Conservation (phyloP, 2,113 vertebrate genomes). For the Zosterops japonicus region DNA sequence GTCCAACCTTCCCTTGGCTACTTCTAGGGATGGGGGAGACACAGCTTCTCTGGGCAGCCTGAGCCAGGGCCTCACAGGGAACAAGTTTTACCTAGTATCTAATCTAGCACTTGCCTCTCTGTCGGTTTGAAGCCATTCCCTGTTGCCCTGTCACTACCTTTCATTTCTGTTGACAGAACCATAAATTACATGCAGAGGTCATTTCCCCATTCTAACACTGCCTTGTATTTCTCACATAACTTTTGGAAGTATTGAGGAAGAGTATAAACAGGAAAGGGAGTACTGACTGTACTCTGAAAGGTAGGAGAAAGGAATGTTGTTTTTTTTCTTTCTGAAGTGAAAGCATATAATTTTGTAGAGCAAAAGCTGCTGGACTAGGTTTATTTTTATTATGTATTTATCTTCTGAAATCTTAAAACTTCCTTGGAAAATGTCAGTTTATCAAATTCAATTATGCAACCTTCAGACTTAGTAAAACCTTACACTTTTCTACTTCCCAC, state of each 20-base stretch:
- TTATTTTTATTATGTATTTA: conserved; percentile 29
- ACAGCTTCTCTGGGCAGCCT: neutral
- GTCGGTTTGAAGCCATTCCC: neutral
- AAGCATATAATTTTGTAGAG: neutral
- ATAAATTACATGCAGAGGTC: neutral
- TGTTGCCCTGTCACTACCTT: neutral
- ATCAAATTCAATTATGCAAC: conserved; percentile 52
- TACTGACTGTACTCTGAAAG: neutral
- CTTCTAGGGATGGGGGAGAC: neutral
- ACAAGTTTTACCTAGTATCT: too few relatives aligned
- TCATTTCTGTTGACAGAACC: neutral
- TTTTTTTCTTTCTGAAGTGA: neutral
- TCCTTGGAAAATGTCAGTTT: conserved; percentile 50
- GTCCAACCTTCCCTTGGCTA: too few relatives aligned
- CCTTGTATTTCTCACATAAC: neutral
- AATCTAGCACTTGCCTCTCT: neutral
- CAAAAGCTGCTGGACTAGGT: neutral
- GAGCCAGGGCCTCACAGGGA: neutral
- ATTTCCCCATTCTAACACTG: neutral
- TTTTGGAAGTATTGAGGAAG: neutral
- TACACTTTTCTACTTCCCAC: conserved; percentile 62
- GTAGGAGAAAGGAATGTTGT: neutral
- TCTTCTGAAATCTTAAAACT: neutral
- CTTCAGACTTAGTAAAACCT: conserved; percentile 54
- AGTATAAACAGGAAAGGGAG: neutral